phyloP scores from a whole-genome alignment of 2,888 invertebrate species.

The Tenthredo notha region DNA sequence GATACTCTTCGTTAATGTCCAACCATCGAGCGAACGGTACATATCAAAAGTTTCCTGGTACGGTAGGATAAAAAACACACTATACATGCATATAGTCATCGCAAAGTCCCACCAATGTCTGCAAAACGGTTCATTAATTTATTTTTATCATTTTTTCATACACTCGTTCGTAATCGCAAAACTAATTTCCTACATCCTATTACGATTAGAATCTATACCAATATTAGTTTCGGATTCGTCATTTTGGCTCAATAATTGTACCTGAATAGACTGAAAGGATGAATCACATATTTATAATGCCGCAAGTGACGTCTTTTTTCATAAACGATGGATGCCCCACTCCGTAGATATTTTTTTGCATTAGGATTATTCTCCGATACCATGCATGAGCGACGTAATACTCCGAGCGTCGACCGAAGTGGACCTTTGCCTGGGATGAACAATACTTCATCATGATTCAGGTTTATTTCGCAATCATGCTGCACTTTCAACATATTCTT shows the following conservation, averaged over 20 bases:
- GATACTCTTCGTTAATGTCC: slow-evolving; percentile 68
- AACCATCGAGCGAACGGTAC: slow-evolving; percentile 50
- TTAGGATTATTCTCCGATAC: slow-evolving; percentile 71
- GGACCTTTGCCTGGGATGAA: slow-evolving; percentile 64
- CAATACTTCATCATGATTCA: slow-evolving; percentile 63
- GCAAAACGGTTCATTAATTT: neutral
- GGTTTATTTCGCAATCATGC: slow-evolving; percentile 67
- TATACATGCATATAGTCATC: slow-evolving; percentile 70
- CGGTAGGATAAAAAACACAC: slow-evolving; percentile 70
- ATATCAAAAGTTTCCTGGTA: slow-evolving; percentile 72
- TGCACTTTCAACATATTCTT: slow-evolving; percentile 58
- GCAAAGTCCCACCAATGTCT: slow-evolving; percentile 69
- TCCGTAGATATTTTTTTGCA: slow-evolving; percentile 71
- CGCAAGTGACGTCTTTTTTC: slow-evolving; percentile 71
- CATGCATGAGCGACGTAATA: slow-evolving; percentile 65
- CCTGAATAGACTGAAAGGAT: slow-evolving; percentile 75
- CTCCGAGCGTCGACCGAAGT: slow-evolving; percentile 57
- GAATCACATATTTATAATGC: slow-evolving; percentile 67
- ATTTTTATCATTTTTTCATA: neutral
- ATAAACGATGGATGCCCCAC: slow-evolving; percentile 68
- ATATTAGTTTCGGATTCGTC: neutral
- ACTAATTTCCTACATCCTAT: neutral
- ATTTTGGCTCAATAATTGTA: slow-evolving; percentile 55
- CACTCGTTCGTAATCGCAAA: neutral
- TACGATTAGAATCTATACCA: neutral